phyloP scores from a whole-genome alignment of 2,797 vertebrate species.

The Parotocinclus haroldoi region DNA sequence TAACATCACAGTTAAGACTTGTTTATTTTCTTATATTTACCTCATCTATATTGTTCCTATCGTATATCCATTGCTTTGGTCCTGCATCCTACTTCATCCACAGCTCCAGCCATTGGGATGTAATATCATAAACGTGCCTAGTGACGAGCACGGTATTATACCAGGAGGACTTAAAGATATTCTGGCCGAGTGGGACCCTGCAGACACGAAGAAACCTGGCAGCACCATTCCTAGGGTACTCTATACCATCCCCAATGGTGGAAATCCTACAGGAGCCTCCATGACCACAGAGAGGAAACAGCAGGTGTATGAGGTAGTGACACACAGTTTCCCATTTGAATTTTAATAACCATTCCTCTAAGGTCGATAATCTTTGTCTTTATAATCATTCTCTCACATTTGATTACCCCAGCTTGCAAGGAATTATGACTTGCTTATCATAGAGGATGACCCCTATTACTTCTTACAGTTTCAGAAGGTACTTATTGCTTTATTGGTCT shows the following conservation, averaged over 20 bases:
- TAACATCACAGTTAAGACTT: background rate
- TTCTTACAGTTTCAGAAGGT: slow-evolving; percentile 84
- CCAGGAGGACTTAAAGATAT: slow-evolving; percentile 70
- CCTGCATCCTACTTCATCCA: background rate
- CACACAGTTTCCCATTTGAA: too few species aligned
- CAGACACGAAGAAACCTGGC: slow-evolving; percentile 62
- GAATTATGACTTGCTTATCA: slow-evolving; percentile 82
- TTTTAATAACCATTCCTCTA: too few species aligned
- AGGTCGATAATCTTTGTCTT: too few species aligned
- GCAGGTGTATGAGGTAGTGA: slow-evolving; percentile 77
- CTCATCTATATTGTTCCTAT: background rate
- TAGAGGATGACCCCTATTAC: slow-evolving; percentile 86
- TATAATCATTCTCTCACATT: background rate
- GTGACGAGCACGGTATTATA: slow-evolving; percentile 79
- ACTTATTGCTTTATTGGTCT: slow-evolving; percentile 39
- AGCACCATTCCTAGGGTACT: slow-evolving; percentile 66
- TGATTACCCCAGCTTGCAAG: slow-evolving; percentile 70
- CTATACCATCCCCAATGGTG: slow-evolving; percentile 85
- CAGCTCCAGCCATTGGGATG: slow-evolving; percentile 79
- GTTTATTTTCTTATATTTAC: too few species aligned
- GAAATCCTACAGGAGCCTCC: slow-evolving; percentile 81
- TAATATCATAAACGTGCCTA: slow-evolving; percentile 76
- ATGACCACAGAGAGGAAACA: slow-evolving; percentile 76
- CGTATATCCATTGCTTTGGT: background rate
- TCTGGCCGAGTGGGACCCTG: slow-evolving; percentile 75